Percentiles rank a stretch among this genome's conserved stretches.
phyloP scores from a whole-genome alignment of 1,140 invertebrate species.

The Probaryconus sp. region DNA sequence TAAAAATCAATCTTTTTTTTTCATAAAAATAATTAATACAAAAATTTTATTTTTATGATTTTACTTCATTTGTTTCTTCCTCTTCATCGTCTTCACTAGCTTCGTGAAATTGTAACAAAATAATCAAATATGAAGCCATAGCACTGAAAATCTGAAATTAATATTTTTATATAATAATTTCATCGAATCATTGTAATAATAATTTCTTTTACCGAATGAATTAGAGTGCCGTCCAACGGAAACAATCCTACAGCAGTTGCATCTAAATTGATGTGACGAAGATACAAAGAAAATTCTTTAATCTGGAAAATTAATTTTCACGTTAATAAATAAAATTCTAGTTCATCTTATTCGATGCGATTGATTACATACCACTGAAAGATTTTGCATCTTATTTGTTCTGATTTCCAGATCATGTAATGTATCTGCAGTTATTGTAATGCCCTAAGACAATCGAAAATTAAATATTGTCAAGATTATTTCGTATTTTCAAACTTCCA shows the following conservation, averaged over 20 bases:
- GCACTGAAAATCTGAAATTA: slow-evolving; percentile 70
- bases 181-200: slow-evolving; percentile 11
- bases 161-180: slow-evolving; percentile 1
- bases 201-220: slow-evolving; percentile 72
- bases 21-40: no score
- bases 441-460: slow-evolving; percentile 29
- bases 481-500: no score
- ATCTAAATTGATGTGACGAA: slow-evolving; percentile 73
- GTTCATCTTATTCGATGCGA: no score
- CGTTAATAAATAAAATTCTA: no score
- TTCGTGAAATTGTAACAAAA: slow-evolving; percentile 72
- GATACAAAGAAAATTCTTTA: slow-evolving; percentile 76
- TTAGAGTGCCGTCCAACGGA: slow-evolving; percentile 71
- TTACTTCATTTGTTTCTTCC: no score
- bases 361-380: slow-evolving; percentile 38
- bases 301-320: slow-evolving; percentile 69
- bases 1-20: no score
- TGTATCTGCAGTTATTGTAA: slow-evolving; percentile 20
- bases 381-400: slow-evolving; percentile 12
- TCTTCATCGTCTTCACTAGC: slow-evolving; percentile 30
- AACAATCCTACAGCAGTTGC: slow-evolving; percentile 77
- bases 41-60: no score
- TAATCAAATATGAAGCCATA: slow-evolving; percentile 73
- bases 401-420: slow-evolving; percentile 41
- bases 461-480: no score